Evolutionary conservation across 2,113 vertebrate genomes (phyloP), one percentile per base, ranked within the genome.

Genomic region (Gymnorhina tibicen): DNA sequence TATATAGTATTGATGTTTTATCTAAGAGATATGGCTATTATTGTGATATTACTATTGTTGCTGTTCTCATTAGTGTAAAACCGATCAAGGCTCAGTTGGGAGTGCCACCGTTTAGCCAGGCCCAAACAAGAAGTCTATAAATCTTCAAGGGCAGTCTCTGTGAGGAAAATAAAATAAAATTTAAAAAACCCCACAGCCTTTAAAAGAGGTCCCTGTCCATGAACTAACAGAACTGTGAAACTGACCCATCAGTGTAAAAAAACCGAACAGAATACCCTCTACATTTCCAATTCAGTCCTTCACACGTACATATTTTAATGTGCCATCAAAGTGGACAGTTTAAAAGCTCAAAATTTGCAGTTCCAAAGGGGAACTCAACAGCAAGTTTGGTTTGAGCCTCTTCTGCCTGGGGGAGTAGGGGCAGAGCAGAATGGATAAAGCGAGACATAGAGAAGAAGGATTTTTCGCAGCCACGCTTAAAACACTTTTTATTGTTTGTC

Each of bases 101-200:
- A 92, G n/a, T 37, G 44, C 13, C 44, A 76, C 16, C 33, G 37
- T 52, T 63, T 13, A 67, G 17, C 30, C 78, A 77, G 52, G 67
- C 53, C 17, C 37, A 64, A 73, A 55, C 6, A 50, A 49, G 9
- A 84, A 33, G 20, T 37, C 56, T 64, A 9, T 53, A 81, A 50
- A 66, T 12, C 37, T 53, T 85, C 13, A 74, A 58, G 20, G 32
- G 10, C 30, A 66, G 39, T 3, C 15, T 53, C 47, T 46, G 23
- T 30, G 49, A 55, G 17, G 10, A 55, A 58, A 60, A 58, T 18
- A 11, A 22, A 49, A 16, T 7, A 44, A 27, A 18, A 56, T 27
- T 47, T 13, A 0, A 16, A 69, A 56, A 72, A 19, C 0, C 1
- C 4, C 18, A 37, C 2, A 42, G 49, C 47, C 24, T 58, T 69